These are phyloP conservation scores for Stichopus horrens DNA, from an alignment of 53 echinoderm and acorn worm species.

Conservation along the genomic window DNA sequence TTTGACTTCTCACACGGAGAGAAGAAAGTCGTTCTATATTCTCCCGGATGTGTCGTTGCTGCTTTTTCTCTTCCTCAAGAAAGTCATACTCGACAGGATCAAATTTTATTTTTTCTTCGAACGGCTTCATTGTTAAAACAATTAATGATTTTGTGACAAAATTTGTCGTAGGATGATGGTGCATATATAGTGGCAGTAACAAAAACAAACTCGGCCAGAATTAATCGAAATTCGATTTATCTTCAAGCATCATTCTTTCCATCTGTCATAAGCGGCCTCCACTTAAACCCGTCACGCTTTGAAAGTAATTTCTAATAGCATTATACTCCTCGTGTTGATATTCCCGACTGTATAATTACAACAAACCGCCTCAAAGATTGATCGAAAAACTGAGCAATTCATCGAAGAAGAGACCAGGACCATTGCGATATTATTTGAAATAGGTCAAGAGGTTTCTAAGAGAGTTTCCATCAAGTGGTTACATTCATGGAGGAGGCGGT, in stretches of 20 bases:
- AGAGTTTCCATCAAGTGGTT: neutral
- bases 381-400: neutral
- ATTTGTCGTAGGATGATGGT: no score
- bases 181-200: no score
- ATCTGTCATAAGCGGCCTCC: neutral
- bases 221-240: neutral
- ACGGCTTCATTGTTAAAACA: no score
- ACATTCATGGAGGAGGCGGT: neutral
- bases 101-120: no score
- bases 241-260: neutral
- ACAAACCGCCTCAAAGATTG: neutral
- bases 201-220: neutral
- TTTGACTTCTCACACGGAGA: no score
- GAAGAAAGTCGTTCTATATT: no score
- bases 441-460: neutral
- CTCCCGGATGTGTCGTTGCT: no score
- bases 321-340: neutral
- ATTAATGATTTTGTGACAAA: no score
- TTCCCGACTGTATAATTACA: neutral
- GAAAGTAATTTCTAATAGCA: no score
- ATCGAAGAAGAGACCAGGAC: neutral
- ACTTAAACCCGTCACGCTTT: no score
- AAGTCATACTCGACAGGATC: no score
- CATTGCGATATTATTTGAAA: neutral
- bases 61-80: no score